A percentile compares a stretch with the other conserved stretches of the same genome.
phyloP scores from a whole-genome alignment of 92 coral and sea anemone genomes.

The Siderastrea siderea region DNA sequence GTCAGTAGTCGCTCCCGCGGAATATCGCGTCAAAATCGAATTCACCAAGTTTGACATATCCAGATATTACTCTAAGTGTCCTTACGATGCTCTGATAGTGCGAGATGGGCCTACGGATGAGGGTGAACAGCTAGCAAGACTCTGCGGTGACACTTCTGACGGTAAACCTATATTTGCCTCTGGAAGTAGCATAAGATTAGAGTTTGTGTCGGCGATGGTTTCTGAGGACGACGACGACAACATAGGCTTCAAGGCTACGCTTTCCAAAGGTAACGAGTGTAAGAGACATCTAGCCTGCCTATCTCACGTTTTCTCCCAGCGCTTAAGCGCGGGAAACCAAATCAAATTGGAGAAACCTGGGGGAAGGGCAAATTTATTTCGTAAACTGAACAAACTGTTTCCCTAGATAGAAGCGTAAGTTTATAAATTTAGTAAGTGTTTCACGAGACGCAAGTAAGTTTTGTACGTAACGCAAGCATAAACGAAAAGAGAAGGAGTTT shows the following conservation, averaged over 20 bases:
- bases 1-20: slow-evolving; percentile 41
- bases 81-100: not conserved
- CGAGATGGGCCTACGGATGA: slow-evolving; percentile 27
- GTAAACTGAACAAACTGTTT: no score
- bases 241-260: slow-evolving; percentile 39
- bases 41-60: slow-evolving; percentile 26
- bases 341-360: not conserved
- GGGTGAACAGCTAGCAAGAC: slow-evolving; percentile 1
- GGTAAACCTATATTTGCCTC: not conserved
- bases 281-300: not conserved
- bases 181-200: slow-evolving; percentile 8
- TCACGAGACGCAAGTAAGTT: no score
- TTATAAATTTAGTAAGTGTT: no score
- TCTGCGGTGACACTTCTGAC: not conserved
- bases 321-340: no score
- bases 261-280: slow-evolving; percentile 27
- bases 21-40: slow-evolving; percentile 36
- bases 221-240: not conserved
- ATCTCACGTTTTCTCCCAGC: not conserved
- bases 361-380: no score
- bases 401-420: no score
- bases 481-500: no score
- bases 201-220: slow-evolving; percentile 1
- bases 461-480: no score
- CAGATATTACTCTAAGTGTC: not conserved